Conservation (phyloP, 2,797 vertebrate genomes). For the Heliangelus exortis region DNA sequence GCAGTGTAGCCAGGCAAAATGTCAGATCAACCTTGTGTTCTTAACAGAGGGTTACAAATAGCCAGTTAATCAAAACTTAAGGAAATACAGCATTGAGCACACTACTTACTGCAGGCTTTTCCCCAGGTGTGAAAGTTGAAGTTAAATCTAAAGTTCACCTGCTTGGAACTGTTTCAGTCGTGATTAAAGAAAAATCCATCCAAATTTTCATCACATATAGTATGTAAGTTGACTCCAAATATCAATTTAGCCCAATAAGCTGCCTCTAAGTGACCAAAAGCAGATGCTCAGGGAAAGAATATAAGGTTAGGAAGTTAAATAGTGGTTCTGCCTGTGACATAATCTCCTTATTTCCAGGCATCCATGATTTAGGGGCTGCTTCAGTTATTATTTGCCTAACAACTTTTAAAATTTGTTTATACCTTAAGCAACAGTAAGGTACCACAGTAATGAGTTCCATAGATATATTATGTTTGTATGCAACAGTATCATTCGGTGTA, state of each 20-base stretch:
- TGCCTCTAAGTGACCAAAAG: constrained; percentile 10
- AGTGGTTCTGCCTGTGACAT: neutral
- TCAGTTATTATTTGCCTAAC: neutral
- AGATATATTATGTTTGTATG: neutral
- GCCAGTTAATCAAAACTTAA: neutral
- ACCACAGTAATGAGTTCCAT: accelerated
- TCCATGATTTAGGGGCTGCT: neutral
- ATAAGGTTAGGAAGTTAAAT: neutral
- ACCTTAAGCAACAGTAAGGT: neutral
- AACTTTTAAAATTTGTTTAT: neutral
- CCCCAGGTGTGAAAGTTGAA: neutral
- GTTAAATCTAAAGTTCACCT: neutral
- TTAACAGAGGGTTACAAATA: neutral
- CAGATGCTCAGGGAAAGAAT: neutral
- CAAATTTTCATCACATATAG: neutral
- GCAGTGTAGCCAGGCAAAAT: neutral
- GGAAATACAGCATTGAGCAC: neutral
- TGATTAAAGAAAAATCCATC: neutral
- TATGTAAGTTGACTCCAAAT: neutral
- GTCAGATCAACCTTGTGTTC: neutral
- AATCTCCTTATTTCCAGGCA: constrained; percentile 19
- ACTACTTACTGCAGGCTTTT: neutral
- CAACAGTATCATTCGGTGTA: neutral
- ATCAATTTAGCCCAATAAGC: neutral
- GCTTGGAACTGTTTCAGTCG: neutral